phyloP scores from a whole-genome alignment of 2,113 vertebrate species.

The Zonotrichia leucophrys region DNA sequence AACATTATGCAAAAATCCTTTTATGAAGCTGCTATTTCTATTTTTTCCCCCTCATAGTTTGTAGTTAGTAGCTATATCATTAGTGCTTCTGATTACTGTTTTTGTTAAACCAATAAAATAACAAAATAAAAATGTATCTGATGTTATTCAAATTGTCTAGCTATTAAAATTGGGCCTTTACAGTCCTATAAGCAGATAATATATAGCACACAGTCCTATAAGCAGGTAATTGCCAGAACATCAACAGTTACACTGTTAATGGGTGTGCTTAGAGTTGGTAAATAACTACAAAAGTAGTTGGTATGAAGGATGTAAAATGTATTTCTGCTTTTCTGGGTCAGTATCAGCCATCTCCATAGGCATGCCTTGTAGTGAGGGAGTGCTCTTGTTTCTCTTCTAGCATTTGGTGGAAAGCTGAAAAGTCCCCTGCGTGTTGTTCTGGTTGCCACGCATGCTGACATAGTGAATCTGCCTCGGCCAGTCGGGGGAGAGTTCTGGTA shows the following conservation, averaged over 20 bases:
- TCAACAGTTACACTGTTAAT: background rate
- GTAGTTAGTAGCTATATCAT: background rate
- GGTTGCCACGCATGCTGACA: constrained; percentile 93
- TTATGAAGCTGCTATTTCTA: background rate
- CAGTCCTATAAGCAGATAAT: background rate
- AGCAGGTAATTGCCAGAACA: background rate
- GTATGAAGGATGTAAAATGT: background rate
- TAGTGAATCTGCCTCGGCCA: constrained; percentile 88
- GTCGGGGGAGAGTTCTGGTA: constrained; percentile 92
- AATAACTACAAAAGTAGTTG: background rate
- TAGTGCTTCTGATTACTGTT: background rate
- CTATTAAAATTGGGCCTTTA: background rate
- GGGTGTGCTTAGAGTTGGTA: background rate
- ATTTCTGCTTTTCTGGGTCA: background rate
- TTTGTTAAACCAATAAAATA: background rate
- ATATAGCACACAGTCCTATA: background rate
- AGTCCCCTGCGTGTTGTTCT: constrained; percentile 85
- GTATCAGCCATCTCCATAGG: background rate
- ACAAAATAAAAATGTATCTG: background rate
- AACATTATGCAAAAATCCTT: background rate
- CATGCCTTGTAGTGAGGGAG: background rate
- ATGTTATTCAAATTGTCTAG: background rate
- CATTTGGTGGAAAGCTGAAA: constrained; percentile 89
- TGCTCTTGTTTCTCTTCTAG: constrained; percentile 61
- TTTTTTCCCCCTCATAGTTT: background rate